Conservation (phyloP, 2,888 invertebrate genomes). For the Habrosyne pyritoides region DNA sequence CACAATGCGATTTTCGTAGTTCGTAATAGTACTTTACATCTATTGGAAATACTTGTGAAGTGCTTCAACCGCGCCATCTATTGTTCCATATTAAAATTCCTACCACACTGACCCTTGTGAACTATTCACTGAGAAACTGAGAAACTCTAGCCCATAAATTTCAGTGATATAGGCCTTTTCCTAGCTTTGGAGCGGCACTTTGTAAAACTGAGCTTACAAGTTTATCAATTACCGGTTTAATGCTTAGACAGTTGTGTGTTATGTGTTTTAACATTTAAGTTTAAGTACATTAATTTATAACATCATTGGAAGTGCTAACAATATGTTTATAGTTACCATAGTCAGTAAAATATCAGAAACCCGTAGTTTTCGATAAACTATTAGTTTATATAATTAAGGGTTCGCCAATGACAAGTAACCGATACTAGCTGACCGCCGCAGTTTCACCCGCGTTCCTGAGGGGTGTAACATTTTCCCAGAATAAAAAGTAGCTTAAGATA, state of each 20-base stretch:
- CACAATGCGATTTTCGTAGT: neutral
- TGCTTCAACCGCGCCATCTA: neutral
- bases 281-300: neutral
- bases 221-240: slow-evolving; percentile 25
- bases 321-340: no score
- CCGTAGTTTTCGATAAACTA: no score
- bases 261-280: neutral
- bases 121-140: slow-evolving; percentile 16
- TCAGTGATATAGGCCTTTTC: slow-evolving; percentile 23
- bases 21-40: neutral
- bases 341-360: no score
- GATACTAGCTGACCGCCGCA: no score
- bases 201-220: slow-evolving; percentile 21
- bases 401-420: no score
- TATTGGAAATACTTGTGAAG: neutral
- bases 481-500: no score
- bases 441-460: no score
- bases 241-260: neutral
- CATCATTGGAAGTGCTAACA: no score
- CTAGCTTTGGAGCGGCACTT: slow-evolving; percentile 13
- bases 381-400: no score
- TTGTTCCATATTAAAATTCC: slow-evolving; percentile 8
- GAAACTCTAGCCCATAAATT: slow-evolving; percentile 24
- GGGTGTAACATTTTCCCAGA: no score
- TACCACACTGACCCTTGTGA: slow-evolving; percentile 10